These are phyloP conservation scores for Montipora cactus DNA, from an alignment of 64 coral and sea anemone species.

Conservation along the genomic window DNA sequence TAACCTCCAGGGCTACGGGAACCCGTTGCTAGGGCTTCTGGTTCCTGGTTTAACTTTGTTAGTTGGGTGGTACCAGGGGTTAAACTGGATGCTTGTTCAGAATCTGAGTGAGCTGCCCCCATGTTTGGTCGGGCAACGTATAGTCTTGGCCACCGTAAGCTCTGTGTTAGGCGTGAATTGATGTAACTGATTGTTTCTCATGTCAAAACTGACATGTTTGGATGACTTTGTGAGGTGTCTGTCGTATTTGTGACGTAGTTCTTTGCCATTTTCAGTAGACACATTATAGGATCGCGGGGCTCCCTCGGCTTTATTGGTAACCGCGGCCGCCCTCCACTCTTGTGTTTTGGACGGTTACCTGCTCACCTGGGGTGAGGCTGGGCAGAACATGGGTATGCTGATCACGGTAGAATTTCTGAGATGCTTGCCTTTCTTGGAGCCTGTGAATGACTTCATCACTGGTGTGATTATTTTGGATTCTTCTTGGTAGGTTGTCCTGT, in stretches of 20 bases:
- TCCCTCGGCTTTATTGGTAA: neutral
- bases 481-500: neutral
- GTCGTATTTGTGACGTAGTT: slow-evolving; percentile 18
- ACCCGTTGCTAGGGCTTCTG: no score
- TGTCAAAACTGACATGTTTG: neutral
- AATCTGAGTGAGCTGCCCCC: neutral
- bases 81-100: neutral
- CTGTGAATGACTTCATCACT: neutral
- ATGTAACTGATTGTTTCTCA: neutral
- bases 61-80: neutral
- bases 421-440: neutral
- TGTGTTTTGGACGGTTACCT: neutral
- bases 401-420: slow-evolving; percentile 4
- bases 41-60: neutral
- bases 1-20: neutral
- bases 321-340: neutral
- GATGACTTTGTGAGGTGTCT: neutral
- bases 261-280: neutral
- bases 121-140: neutral
- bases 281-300: slow-evolving; percentile 1
- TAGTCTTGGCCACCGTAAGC: neutral
- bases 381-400: neutral
- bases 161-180: neutral
- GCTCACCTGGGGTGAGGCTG: neutral
- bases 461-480: neutral